Evolutionary conservation across 2,888 invertebrate genomes (phyloP), one percentile per base, ranked within the genome.

Genomic region (Erebia ligea): DNA sequence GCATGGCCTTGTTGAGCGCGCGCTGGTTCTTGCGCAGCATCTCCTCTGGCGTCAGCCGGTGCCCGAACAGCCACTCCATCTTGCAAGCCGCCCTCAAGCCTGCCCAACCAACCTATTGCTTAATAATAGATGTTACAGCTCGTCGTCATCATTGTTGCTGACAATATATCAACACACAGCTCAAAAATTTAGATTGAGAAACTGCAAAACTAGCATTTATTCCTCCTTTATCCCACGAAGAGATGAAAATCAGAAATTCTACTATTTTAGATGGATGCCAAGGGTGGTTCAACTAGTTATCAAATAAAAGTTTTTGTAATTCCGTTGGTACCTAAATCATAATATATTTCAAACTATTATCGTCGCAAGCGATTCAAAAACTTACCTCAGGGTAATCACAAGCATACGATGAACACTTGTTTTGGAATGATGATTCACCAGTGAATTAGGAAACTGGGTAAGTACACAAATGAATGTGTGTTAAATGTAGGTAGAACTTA

Each of bases 21-120:
- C 99, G 95, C 90, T 99, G 99, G 93, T 99, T 99, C 90, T 99
- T 99, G 72, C 99, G 95, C 77, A 99, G 95, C 97, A 99, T 97
- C 93, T 99, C 99, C 84, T 99, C 99, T 0, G 99, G 99, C 0
- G 98, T 97, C 92, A 99, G 96, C 76, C 97, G 96, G 84, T 98
- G 98, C 63, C 99, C 99, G 90, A 99, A 99, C 77, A 99, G 92
- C 98, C 98, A 98, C 95, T 98, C 98, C 97, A 97, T 97, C 25
- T 2, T n/a, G 15, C 11, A 42, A 3, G 21, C 8, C 15, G 21
- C 15, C 45, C 6, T 48, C 21, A 8, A 15, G 2, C 8, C 62
- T 45, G 2, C 17, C 1, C 5, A 5, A 50, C 56, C 57, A 40
- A 89, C 87, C 21, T 25, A n/a, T 56, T 56, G 17, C 21, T 19